A percentile compares a stretch with the other conserved stretches of the same genome.
Conservation (phyloP, 1,140 invertebrate species). For the Bombus turneri region DNA sequence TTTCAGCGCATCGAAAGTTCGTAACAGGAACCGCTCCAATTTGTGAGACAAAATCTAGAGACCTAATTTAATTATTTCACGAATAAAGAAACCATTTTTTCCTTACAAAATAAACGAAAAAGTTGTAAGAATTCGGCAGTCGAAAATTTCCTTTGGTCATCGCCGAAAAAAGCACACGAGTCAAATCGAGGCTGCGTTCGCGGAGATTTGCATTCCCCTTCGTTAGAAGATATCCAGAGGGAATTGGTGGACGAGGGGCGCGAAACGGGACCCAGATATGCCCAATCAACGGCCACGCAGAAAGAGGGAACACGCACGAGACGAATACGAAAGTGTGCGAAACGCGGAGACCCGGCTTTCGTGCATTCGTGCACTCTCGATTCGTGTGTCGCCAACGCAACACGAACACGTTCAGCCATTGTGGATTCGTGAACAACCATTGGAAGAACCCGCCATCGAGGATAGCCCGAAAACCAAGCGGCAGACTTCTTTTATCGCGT, state of each 20-base stretch:
- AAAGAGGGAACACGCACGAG: slow-evolving; percentile 32
- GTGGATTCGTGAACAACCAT: slow-evolving; percentile 51
- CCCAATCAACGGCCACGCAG: slow-evolving; percentile 51
- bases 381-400: slow-evolving; percentile 34
- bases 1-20: background rate
- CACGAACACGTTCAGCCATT: slow-evolving; percentile 38
- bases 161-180: background rate
- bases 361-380: slow-evolving; percentile 4
- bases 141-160: background rate
- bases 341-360: background rate
- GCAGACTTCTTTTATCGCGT: slow-evolving; percentile 32
- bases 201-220: slow-evolving; percentile 55
- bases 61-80: background rate
- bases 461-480: slow-evolving; percentile 30
- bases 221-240: slow-evolving; percentile 24
- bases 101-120: background rate
- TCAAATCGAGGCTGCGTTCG: background rate
- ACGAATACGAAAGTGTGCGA: background rate
- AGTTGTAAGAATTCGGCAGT: background rate
- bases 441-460: slow-evolving; percentile 41
- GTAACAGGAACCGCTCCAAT: background rate
- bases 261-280: slow-evolving; percentile 35
- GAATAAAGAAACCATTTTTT: background rate
- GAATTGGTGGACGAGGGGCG: background rate
- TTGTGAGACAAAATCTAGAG: background rate